Conservation (phyloP, 2,888 invertebrate genomes). For the Athrips mouffetella region DNA sequence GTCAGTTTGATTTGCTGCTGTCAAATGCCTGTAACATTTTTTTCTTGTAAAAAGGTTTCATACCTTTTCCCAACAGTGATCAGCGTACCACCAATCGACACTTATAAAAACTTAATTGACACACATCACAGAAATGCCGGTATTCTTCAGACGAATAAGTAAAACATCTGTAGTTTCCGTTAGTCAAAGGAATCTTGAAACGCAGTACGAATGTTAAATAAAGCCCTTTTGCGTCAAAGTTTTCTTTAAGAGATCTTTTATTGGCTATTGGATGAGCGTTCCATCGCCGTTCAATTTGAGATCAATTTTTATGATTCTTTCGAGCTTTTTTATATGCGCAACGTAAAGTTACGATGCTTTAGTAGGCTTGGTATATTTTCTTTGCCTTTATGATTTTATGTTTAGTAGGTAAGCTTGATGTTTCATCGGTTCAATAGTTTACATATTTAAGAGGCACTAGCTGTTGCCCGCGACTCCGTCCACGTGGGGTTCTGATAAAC, state of each 20-base stretch:
- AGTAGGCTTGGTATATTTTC: not conserved
- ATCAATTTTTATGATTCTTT: constrained; percentile 31
- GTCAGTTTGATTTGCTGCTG: not conserved
- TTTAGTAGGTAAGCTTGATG: not conserved
- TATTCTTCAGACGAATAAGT: too few species aligned
- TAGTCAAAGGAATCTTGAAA: constrained; percentile 30
- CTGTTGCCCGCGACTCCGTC: too few species aligned
- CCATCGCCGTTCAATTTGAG: constrained; percentile 43
- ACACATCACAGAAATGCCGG: too few species aligned
- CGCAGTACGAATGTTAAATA: constrained; percentile 52
- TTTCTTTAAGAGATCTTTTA: constrained; percentile 39
- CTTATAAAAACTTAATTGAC: too few species aligned
- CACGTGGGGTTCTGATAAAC: too few species aligned
- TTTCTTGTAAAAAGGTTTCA: too few species aligned
- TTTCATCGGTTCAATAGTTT: too few species aligned
- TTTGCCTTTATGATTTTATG: not conserved
- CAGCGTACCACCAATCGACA: too few species aligned
- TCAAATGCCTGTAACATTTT: too few species aligned
- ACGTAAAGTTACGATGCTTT: not conserved
- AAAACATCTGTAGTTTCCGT: not conserved
- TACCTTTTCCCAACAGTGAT: too few species aligned
- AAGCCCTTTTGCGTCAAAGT: constrained; percentile 32
- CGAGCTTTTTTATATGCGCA: not conserved
- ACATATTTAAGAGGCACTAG: too few species aligned
- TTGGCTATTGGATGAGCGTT: constrained; percentile 41